Conservation (phyloP, 2,888 invertebrate genomes). For the Ophioninae sp. region DNA sequence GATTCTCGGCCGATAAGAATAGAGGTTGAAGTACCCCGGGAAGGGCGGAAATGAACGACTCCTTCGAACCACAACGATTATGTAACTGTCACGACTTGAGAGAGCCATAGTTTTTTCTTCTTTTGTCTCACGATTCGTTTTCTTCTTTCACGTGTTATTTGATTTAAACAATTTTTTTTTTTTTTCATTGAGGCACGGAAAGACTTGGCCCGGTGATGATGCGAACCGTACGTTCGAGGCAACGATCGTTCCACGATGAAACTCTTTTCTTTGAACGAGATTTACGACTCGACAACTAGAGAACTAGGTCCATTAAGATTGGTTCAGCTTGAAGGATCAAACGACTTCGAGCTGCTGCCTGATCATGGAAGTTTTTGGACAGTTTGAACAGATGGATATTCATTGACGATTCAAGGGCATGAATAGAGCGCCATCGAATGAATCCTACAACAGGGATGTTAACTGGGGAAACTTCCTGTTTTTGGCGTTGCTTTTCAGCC, state of each 20-base stretch:
- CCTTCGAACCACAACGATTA: slow-evolving; percentile 26
- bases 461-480: background rate
- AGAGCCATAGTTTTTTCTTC: slow-evolving; percentile 24
- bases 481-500: background rate
- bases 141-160: background rate
- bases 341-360: background rate
- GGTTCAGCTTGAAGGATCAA: no score
- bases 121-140: background rate
- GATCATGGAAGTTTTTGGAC: background rate
- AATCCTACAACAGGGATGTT: background rate
- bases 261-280: slow-evolving; percentile 15
- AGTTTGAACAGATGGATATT: background rate
- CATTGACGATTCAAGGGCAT: background rate
- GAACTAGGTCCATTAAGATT: no score
- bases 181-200: background rate
- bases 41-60: slow-evolving; percentile 5
- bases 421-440: background rate
- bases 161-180: no score
- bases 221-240: background rate
- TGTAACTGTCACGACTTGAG: slow-evolving; percentile 36
- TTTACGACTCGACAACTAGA: background rate
- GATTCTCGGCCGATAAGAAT: slow-evolving; percentile 55
- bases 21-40: background rate
- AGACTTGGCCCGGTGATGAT: background rate
- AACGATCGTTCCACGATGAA: slow-evolving; percentile 4